phyloP scores from a whole-genome alignment of 1,140 invertebrate species.

The Drosophila malerkotliana region DNA sequence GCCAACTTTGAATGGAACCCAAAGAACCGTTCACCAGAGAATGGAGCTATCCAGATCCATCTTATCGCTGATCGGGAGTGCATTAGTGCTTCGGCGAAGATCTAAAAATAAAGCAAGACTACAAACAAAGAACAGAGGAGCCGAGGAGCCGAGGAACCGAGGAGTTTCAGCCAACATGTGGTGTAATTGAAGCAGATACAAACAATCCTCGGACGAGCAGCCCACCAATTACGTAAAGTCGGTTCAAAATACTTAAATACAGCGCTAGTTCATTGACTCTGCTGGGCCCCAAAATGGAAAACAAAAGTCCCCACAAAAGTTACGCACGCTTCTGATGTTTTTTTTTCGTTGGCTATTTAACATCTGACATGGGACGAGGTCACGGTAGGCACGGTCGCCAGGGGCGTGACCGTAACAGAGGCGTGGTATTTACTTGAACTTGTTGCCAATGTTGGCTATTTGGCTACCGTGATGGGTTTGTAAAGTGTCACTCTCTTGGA shows the following conservation, averaged over 20 bases:
- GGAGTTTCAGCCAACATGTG: conserved; percentile 32
- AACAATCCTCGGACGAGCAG: conserved; percentile 23
- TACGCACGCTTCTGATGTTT: conserved; percentile 23
- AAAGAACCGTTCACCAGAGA: conserved; percentile 18
- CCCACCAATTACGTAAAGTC: conserved; percentile 32
- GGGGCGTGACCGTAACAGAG: conserved; percentile 43
- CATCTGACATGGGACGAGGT: conserved; percentile 2
- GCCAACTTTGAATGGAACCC: conserved; percentile 13
- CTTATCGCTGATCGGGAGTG: conserved; percentile 26
- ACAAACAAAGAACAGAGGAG: conserved; percentile 10
- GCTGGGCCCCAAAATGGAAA: conserved; percentile 13
- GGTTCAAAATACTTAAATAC: conserved; percentile 1
- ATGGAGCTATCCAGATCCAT: conserved; percentile 16
- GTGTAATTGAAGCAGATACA: conserved; percentile 25
- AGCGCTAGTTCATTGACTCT: conserved; percentile 42
- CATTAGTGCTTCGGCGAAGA: conserved; percentile 18
- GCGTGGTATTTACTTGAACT: conserved; percentile 4
- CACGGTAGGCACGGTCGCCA: background rate
- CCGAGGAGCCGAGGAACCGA: conserved; percentile 5
- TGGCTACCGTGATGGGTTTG: background rate
- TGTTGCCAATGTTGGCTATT: too few relatives aligned
- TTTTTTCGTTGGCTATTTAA: background rate
- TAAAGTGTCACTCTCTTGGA: conserved; percentile 11
- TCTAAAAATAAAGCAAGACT: conserved; percentile 37
- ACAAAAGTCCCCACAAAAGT: conserved; percentile 30